These are phyloP conservation scores for Sturmia bella DNA, from an alignment of 2,888 invertebrate species.

Conservation along the genomic window DNA sequence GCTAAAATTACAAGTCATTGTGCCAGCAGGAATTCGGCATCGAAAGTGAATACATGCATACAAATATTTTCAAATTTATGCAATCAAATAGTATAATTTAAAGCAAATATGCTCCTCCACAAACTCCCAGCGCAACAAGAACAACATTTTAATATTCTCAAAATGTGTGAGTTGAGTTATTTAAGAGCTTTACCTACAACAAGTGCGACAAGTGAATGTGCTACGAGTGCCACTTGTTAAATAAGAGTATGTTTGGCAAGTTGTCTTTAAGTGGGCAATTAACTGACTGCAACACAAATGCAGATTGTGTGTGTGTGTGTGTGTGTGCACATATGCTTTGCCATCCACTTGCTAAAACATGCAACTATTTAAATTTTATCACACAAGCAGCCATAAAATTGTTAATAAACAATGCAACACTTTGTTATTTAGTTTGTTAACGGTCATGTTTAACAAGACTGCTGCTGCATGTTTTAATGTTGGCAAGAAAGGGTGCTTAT, in stretches of 20 bases:
- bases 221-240: slow-evolving; percentile 16
- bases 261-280: slow-evolving; percentile 73
- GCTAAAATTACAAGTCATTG: too few relatives aligned
- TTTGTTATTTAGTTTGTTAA: slow-evolving; percentile 66
- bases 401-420: slow-evolving; percentile 63
- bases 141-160: slow-evolving; percentile 10
- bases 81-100: neutral
- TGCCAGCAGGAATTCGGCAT: too few relatives aligned
- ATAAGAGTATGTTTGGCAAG: slow-evolving; percentile 49
- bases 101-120: too few relatives aligned
- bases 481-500: neutral
- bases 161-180: slow-evolving; percentile 57
- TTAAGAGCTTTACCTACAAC: slow-evolving; percentile 54
- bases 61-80: neutral
- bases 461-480: neutral
- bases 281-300: slow-evolving; percentile 50
- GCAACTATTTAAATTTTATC: slow-evolving; percentile 22
- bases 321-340: slow-evolving; percentile 4
- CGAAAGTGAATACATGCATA: too few relatives aligned
- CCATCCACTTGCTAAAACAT: slow-evolving; percentile 1
- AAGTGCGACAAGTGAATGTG: slow-evolving; percentile 52
- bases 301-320: neutral
- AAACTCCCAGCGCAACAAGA: neutral
- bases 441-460: slow-evolving; percentile 60
- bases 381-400: slow-evolving; percentile 43